These are phyloP conservation scores for Pangasius krempfi DNA, from an alignment of 2,797 vertebrate species.

Conservation along the genomic window DNA sequence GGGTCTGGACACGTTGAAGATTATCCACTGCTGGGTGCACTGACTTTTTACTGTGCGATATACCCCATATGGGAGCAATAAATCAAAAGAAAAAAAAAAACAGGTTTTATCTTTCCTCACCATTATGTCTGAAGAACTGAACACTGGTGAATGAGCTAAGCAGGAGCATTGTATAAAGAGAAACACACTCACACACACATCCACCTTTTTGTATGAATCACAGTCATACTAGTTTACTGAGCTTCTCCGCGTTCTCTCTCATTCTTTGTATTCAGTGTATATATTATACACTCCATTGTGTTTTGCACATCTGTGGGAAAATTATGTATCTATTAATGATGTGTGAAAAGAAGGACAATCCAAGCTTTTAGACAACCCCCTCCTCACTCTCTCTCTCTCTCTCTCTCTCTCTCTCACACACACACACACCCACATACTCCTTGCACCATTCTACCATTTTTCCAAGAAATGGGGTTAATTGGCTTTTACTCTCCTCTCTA, in stretches of 20 bases:
- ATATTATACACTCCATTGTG: constrained; percentile 16
- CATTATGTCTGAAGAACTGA: background rate
- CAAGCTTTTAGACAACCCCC: constrained; percentile 75
- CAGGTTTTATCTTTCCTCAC: constrained; percentile 21
- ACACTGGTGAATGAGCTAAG: background rate
- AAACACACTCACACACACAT: background rate
- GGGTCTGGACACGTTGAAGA: constrained; percentile 73
- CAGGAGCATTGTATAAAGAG: background rate
- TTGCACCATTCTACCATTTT: constrained; percentile 67
- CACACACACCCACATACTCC: constrained; percentile 50
- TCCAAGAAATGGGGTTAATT: constrained; percentile 86
- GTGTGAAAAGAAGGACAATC: constrained; percentile 88
- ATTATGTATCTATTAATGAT: constrained; percentile 86
- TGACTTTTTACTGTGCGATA: constrained; percentile 75
- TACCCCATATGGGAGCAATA: constrained; percentile 62
- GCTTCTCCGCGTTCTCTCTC: background rate
- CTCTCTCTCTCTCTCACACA: constrained; percentile 43
- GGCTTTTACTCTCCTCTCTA: constrained; percentile 78
- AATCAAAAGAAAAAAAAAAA: constrained; percentile 25
- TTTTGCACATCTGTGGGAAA: constrained; percentile 52
- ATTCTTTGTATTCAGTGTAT: constrained; percentile 15
- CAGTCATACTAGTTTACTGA: background rate
- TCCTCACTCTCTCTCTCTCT: background rate
- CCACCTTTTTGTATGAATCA: background rate
- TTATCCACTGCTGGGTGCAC: constrained; percentile 75